Conservation (phyloP, 1,140 invertebrate genomes). For the Saccostrea glomerata region DNA sequence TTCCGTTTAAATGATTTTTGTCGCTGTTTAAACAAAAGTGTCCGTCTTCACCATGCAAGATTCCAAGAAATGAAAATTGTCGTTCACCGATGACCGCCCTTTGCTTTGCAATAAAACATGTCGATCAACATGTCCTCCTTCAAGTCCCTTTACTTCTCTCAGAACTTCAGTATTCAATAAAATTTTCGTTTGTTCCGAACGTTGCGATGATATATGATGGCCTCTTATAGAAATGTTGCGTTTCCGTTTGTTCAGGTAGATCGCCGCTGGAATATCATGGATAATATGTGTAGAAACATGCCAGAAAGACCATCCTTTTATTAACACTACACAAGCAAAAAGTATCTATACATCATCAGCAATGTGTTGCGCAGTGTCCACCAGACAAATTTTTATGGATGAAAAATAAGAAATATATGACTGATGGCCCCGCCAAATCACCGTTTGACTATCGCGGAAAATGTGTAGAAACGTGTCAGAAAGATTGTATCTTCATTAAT, state of each 20-base stretch:
- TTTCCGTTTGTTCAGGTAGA: neutral
- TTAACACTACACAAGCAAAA: neutral
- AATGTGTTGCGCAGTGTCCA: neutral
- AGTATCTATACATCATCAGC: neutral
- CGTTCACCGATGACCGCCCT: neutral
- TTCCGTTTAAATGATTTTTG: neutral
- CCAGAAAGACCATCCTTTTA: neutral
- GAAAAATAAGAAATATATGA: neutral
- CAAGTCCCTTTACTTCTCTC: neutral
- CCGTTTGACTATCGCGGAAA: too few species aligned
- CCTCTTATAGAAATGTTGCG: conserved; percentile 6
- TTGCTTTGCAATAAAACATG: neutral
- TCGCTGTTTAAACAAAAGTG: neutral
- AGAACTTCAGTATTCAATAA: neutral
- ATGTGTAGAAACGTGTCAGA: too few species aligned
- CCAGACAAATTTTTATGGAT: neutral
- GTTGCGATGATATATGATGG: neutral
- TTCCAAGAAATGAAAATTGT: neutral
- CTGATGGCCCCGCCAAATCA: neutral
- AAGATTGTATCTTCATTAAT: too few species aligned
- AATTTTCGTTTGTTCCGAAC: neutral
- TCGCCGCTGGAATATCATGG: neutral
- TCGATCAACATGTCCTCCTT: neutral
- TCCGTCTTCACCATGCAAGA: neutral
- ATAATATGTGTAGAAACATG: neutral